These are phyloP conservation scores for Eulemur mongoz DNA, from an alignment of 2,797 vertebrate genomes.

Conservation along the genomic window DNA sequence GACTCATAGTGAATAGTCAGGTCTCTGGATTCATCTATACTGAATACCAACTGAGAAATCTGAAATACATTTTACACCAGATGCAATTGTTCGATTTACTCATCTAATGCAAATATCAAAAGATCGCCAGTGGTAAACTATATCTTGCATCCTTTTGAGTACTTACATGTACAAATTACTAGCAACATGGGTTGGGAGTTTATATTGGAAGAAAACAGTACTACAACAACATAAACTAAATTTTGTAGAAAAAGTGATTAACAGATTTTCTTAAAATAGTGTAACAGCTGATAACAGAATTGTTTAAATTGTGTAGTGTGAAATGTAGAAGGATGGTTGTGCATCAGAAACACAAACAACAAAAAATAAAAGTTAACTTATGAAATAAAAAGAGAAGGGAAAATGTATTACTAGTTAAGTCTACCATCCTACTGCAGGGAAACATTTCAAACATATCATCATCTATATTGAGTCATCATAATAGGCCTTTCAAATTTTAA, in stretches of 20 bases:
- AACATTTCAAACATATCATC: slow-evolving; percentile 27
- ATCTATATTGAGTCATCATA: slow-evolving; percentile 68
- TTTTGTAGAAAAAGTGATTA: neutral
- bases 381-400: neutral
- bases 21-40: neutral
- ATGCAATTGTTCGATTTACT: neutral
- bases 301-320: neutral
- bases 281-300: neutral
- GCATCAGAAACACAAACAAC: neutral
- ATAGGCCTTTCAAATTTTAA: slow-evolving; percentile 77
- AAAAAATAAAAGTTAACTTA: slow-evolving; percentile 1
- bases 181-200: neutral
- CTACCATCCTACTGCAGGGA: neutral
- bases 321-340: slow-evolving; percentile 5
- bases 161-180: neutral
- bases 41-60: neutral
- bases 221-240: neutral
- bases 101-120: neutral
- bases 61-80: neutral
- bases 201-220: neutral
- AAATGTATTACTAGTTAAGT: slow-evolving; percentile 14
- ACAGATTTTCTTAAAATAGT: neutral
- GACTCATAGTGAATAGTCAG: neutral
- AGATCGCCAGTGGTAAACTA: neutral
- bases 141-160: neutral